Evolutionary conservation across 1,140 invertebrate species (phyloP).

Genomic region (Caenorhabditis tropicalis): DNA sequence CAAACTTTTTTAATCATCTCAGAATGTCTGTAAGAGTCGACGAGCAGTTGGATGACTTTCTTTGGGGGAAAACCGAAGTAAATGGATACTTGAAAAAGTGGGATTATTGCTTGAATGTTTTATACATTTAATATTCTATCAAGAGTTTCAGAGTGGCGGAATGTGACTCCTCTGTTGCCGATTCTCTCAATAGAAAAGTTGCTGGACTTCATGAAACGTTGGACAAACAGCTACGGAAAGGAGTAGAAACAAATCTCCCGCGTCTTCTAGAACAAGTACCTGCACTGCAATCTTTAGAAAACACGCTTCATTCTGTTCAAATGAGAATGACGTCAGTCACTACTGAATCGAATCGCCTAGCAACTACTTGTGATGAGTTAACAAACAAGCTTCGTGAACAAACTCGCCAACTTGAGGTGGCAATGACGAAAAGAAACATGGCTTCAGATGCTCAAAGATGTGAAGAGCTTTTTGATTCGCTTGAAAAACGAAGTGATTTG

Average conservation of each 20-base stretch:
- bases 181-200: conserved; percentile 48
- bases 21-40: conserved; percentile 48
- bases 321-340: conserved; percentile 17
- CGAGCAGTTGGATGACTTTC: conserved; percentile 65
- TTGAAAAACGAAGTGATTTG: conserved; percentile 52
- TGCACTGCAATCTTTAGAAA: conserved; percentile 66
- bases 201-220: conserved; percentile 54
- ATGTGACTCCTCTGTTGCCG: conserved; percentile 28
- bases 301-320: conserved; percentile 49
- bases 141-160: neutral
- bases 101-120: too few species aligned
- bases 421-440: conserved; percentile 10
- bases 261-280: conserved; percentile 67
- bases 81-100: conserved; percentile 64
- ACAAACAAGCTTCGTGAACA: neutral
- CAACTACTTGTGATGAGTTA: neutral
- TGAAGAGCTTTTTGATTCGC: conserved; percentile 47
- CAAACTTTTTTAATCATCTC: conserved; percentile 15
- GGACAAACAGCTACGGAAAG: conserved; percentile 56
- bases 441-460: conserved; percentile 35
- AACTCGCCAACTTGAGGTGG: neutral
- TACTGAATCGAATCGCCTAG: neutral
- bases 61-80: conserved; percentile 68
- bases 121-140: too few species aligned
- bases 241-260: conserved; percentile 70